Percentiles rank a stretch among this genome's conserved stretches.
Conservation (phyloP, 2,888 invertebrate species). For the Conomelus anceps region DNA sequence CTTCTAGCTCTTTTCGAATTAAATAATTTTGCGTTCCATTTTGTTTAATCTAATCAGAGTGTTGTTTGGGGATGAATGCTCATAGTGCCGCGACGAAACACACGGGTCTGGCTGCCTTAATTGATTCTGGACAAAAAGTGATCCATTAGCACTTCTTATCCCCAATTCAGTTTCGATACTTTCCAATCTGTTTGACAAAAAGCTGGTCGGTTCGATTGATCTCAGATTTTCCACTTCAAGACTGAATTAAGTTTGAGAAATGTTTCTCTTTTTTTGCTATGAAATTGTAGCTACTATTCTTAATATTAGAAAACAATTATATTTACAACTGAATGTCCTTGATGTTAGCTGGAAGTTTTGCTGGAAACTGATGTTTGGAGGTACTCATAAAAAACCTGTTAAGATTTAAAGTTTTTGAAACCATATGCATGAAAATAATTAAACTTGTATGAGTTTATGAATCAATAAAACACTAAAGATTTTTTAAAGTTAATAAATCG, state of each 20-base stretch:
- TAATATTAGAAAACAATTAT: background rate
- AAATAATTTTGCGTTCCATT: background rate
- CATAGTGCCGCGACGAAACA: background rate
- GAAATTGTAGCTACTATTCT: background rate
- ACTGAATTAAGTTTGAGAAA: background rate
- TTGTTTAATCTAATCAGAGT: background rate
- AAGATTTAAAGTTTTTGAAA: too few relatives aligned
- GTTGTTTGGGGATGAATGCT: background rate
- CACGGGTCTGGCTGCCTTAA: background rate
- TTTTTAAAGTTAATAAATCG: too few relatives aligned
- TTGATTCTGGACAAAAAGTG: background rate
- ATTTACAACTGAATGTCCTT: too few relatives aligned
- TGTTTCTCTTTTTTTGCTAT: background rate
- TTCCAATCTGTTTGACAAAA: background rate
- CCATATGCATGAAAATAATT: too few relatives aligned
- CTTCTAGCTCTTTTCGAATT: background rate
- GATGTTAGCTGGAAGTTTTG: too few relatives aligned
- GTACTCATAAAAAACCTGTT: too few relatives aligned
- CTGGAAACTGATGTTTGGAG: too few relatives aligned
- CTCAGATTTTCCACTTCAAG: too few relatives aligned
- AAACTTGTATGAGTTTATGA: too few relatives aligned
- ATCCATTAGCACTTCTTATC: background rate
- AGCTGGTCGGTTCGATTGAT: too few relatives aligned
- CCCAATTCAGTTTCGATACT: background rate
- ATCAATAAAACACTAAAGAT: too few relatives aligned